Percentiles rank a stretch among this genome's conserved stretches.
phyloP scores from a whole-genome alignment of 2,113 vertebrate genomes.

The Poicephalus gulielmi region DNA sequence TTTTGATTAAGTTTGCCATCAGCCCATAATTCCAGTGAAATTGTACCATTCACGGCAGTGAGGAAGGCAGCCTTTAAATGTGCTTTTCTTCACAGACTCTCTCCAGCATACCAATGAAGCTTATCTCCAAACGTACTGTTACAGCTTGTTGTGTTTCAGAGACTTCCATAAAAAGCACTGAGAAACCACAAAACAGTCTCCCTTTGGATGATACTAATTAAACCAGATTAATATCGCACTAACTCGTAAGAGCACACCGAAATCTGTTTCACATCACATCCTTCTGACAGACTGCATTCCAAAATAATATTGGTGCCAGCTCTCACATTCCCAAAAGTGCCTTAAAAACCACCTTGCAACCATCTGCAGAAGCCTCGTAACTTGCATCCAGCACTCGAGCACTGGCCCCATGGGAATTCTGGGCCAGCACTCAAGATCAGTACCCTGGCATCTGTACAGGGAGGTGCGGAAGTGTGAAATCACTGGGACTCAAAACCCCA shows the following conservation, averaged over 20 bases:
- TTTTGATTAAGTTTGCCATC: neutral
- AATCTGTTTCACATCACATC: constrained; percentile 25
- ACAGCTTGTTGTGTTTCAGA: neutral
- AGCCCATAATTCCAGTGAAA: neutral
- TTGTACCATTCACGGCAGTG: rapidly evolving
- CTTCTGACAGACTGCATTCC: neutral
- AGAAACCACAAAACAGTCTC: neutral
- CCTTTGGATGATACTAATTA: neutral
- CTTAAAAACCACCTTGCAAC: constrained; percentile 50
- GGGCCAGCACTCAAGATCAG: neutral
- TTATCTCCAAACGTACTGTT: neutral
- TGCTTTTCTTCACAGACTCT: neutral
- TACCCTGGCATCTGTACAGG: neutral
- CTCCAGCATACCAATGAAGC: neutral
- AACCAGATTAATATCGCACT: neutral
- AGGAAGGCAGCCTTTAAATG: neutral
- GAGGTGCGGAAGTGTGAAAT: neutral
- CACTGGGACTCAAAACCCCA: neutral
- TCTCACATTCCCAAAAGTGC: constrained; percentile 20
- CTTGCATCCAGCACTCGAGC: neutral
- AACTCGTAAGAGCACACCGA: neutral
- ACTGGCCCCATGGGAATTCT: neutral
- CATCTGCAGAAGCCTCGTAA: constrained; percentile 25
- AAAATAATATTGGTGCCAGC: constrained; percentile 37
- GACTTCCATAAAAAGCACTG: neutral